Evolutionary conservation across 1,140 invertebrate species (phyloP), one percentile per base, ranked within the genome.

Genomic region (Solenopsis invicta): DNA sequence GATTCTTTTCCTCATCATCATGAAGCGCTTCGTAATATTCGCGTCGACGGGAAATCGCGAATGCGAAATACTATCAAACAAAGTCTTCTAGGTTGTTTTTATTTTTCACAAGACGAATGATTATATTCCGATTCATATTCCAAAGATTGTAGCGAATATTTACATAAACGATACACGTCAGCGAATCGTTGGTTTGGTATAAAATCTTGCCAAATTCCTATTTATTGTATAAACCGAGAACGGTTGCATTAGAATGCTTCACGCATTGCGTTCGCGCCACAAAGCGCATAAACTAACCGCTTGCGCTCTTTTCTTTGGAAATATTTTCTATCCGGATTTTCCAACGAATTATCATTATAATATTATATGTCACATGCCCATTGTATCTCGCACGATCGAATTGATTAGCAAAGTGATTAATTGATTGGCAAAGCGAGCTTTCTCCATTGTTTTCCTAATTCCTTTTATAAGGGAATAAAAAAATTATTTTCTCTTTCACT

Each of bases 261-360:
- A 45, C 71, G 45, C n/a, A 29, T 45, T 52, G n/a, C 81, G 64
- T 77, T 85, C 72, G 10, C n/a, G 45, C 45, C n/a, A 77, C 59
- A 59, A 62, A 50, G 45, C 24, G n/a, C 59, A 77, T 85, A 77
- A 85, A 77, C 45, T 34, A 77, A 18, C 34, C 72, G 10, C n/a
- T 48, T 1, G 45, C 50, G 16, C 45, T 78, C 41, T 80, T 24
- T 18, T 52, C 67, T 59, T 48, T 75, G 59, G 16, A 18, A 45
- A 87, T 77, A 50, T 56, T 76, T 78, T 41, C n/a, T 74, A 48
- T 29, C 54, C 77, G 56, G 48, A 52, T 87, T 85, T 76, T 69
- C 21, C 52, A 50, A 54, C 50, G 62, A 86, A 86, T 78, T 86
- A 67, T 61, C 59, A 56, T 10, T n/a, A 13, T 4, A 29, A 29